Percentiles rank a stretch among this genome's conserved stretches.
Evolutionary conservation across 2,113 vertebrate genomes (phyloP).

Genomic region (Trematocara zebra): DNA sequence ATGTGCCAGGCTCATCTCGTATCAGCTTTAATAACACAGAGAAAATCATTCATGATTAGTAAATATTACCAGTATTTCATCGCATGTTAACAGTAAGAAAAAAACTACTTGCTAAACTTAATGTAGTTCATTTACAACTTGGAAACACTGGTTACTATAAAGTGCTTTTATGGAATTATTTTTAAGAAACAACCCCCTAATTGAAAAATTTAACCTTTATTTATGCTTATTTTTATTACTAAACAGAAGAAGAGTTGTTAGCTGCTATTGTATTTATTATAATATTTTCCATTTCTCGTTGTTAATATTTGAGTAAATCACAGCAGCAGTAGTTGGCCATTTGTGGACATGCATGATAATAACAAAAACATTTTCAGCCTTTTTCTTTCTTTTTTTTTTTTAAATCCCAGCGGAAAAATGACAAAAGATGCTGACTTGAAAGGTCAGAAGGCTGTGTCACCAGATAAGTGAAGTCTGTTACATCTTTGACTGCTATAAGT

Average conservation of each 20-base stretch:
- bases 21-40: not conserved
- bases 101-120: not conserved
- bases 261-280: not conserved
- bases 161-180: not conserved
- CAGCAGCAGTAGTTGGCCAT: not conserved
- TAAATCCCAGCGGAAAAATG: not conserved
- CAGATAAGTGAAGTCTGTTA: not conserved
- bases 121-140: not conserved
- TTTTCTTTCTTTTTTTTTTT: not conserved
- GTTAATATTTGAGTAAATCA: not conserved
- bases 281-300: not conserved
- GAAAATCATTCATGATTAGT: not conserved
- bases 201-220: not conserved
- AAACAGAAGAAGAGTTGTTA: not conserved
- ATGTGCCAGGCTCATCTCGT: not conserved
- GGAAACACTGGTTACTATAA: not conserved
- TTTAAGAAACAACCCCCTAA: not conserved
- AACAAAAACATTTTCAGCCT: not conserved
- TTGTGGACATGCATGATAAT: not conserved
- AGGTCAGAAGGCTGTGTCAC: conserved; percentile 7
- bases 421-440: not conserved
- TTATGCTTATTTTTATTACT: not conserved
- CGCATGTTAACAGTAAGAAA: not conserved
- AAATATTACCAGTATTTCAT: not conserved
- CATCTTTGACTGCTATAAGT: not conserved